Evolutionary conservation across 2,888 invertebrate species (phyloP).

Genomic region (Antheraea assamensis): DNA sequence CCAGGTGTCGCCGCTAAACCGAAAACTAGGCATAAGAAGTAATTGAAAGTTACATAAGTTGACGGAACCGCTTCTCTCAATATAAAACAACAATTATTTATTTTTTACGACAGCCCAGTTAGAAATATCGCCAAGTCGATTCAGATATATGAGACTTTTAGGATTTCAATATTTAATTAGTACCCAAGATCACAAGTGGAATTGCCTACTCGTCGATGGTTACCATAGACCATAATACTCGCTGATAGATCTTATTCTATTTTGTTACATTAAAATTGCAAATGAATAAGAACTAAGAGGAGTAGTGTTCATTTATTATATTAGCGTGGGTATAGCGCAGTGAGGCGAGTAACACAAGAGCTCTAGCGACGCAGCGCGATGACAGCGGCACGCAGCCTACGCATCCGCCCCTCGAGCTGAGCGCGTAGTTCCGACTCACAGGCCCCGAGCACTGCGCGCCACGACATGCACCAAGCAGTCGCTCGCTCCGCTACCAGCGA

Average conservation of each 20-base stretch:
- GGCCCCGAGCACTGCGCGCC: slow-evolving; percentile 36
- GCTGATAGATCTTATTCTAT: not conserved
- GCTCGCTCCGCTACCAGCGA: slow-evolving; percentile 32
- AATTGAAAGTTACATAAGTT: no score
- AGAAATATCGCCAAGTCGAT: no score
- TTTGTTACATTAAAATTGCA: not conserved
- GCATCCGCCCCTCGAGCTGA: slow-evolving; percentile 25
- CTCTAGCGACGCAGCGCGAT: not conserved
- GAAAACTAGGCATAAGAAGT: no score
- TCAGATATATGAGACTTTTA: no score
- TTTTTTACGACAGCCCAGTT: no score
- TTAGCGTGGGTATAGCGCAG: not conserved
- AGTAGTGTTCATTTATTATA: not conserved
- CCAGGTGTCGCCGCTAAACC: no score
- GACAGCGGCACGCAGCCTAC: slow-evolving; percentile 25
- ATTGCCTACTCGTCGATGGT: not conserved
- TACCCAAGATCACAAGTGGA: not conserved
- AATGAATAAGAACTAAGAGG: not conserved
- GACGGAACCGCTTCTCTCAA: no score
- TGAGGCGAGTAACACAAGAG: slow-evolving; percentile 18
- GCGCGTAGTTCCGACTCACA: slow-evolving; percentile 29
- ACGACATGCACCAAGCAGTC: slow-evolving; percentile 30
- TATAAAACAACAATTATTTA: no score
- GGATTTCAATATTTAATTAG: no score
- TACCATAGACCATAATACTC: not conserved